Base-by-base conservation (phyloP, 2,888 invertebrate genomes). In the Drosophila villosipedis region DNA sequence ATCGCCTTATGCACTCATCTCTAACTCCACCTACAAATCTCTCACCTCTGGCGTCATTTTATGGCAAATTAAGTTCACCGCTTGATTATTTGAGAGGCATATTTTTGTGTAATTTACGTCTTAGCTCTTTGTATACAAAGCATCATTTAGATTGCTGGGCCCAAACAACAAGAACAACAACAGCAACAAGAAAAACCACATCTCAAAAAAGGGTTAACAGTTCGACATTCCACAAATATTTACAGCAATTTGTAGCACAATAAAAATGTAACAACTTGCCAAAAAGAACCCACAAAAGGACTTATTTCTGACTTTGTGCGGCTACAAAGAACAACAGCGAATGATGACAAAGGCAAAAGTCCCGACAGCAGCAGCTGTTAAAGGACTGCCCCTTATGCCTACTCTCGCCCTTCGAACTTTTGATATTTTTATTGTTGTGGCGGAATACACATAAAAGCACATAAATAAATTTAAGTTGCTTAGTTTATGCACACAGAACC, bases 31-130 rank as follows among this genome's bases (percentile, higher is more conserved):
- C 58, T 43, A 22, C 31, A n/a, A 31, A 33, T 19, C 53, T 53
- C 62, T 50, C 63, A 79, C 60, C 75, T 58, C 35, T 47, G 60
- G 57, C 62, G 39, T 43, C 54, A 59, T 63, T 87, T 91, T 89
- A 80, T 88, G 84, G 90, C 64, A 81, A 91, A 90, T 91, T 90
- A 90, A 91, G 90, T 82, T 91, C 78, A 82, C 83, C 88, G 85
- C 91, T 84, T 83, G 82, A 84, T 88, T 84, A 84, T 81, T 82
- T 91, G 73, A 76, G 62, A 64, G 77, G 66, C 77, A 79, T 78
- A 76, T 90, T 87, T 84, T 87, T 67, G 64, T 70, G 67, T 86
- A 86, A 89, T 89, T 89, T 85, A 83, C 64, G 55, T 68, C 57
- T 66, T 61, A 64, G 47, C 69, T 61, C 57, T 53, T 57, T 65